These are phyloP conservation scores for Gymnocephalus cernua DNA, from an alignment of 2,113 vertebrate species.

Conservation along the genomic window DNA sequence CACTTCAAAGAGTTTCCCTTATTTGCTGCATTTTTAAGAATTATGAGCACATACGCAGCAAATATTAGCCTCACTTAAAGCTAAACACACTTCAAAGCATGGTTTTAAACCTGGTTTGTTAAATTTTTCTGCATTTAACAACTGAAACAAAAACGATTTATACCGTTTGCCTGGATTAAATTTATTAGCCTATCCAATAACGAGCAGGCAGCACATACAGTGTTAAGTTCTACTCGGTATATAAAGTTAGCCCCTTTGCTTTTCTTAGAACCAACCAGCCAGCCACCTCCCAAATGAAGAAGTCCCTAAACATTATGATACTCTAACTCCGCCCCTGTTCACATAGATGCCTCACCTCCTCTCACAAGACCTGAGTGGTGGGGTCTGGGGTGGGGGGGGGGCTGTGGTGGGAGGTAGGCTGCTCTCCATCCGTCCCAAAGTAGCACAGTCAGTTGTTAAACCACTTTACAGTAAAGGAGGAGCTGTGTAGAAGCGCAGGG, in stretches of 20 bases:
- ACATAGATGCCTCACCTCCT: conserved; percentile 27
- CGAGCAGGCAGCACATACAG: conserved; percentile 10
- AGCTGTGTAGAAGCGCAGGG: not conserved
- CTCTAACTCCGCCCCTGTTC: conserved; percentile 44
- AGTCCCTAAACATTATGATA: conserved; percentile 27
- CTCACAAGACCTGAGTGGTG: conserved; percentile 44
- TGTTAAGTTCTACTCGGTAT: conserved; percentile 27
- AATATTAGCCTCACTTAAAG: not conserved
- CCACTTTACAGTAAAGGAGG: conserved; percentile 21
- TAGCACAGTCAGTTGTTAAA: conserved; percentile 38
- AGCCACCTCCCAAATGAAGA: conserved; percentile 54
- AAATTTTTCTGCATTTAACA: not conserved
- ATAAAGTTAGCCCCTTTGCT: conserved; percentile 38
- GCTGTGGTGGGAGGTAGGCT: not conserved
- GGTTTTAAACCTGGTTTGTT: not conserved
- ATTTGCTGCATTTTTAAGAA: conserved; percentile 13
- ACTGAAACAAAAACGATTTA: conserved; percentile 2
- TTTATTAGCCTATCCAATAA: conserved; percentile 8
- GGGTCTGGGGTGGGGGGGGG: not conserved
- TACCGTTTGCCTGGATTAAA: conserved; percentile 1
- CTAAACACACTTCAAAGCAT: not conserved
- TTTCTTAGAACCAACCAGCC: conserved; percentile 49
- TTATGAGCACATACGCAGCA: not conserved
- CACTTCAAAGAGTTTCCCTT: conserved; percentile 3
- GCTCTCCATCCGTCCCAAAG: conserved; percentile 46